phyloP scores from a whole-genome alignment of 1,140 invertebrate genomes.

The Aethina tumida region DNA sequence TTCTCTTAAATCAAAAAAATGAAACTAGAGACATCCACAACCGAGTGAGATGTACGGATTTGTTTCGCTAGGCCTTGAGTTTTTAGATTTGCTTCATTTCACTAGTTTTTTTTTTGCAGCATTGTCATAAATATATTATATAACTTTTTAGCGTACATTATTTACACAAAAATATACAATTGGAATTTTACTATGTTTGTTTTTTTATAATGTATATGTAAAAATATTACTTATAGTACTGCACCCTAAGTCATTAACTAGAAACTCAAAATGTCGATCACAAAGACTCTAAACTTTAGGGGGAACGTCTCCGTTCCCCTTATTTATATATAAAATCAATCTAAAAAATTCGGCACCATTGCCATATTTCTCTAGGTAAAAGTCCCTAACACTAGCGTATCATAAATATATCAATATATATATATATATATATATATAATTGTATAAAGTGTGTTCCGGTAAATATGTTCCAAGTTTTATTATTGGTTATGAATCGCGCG shows the following conservation, averaged over 20 bases:
- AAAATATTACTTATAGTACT: slow-evolving; percentile 31
- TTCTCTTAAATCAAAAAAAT: slow-evolving; percentile 18
- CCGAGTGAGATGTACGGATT: slow-evolving; percentile 27
- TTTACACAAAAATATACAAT: slow-evolving; percentile 36
- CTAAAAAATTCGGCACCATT: too few relatives aligned
- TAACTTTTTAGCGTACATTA: slow-evolving; percentile 31
- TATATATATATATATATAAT: slow-evolving; percentile 13
- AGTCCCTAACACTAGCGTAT: slow-evolving; percentile 15
- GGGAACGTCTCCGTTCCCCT: slow-evolving; percentile 12
- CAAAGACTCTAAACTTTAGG: slow-evolving; percentile 1
- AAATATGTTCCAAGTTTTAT: slow-evolving; percentile 10
- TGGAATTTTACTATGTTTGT: slow-evolving; percentile 21
- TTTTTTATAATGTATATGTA: too few relatives aligned
- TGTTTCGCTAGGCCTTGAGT: slow-evolving; percentile 35
- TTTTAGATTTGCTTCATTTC: too few relatives aligned
- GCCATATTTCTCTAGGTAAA: slow-evolving; percentile 12
- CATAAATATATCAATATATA: slow-evolving; percentile 7
- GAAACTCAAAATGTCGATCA: slow-evolving; percentile 3
- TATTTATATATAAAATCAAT: slow-evolving; percentile 20
- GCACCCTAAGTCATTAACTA: slow-evolving; percentile 21
- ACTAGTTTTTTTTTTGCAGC: too few relatives aligned
- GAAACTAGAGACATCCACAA: slow-evolving; percentile 24
- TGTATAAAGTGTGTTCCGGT: slow-evolving; percentile 10
- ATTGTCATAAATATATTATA: slow-evolving; percentile 37
- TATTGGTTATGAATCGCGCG: slow-evolving; percentile 6